phyloP scores from a whole-genome alignment of 2,113 vertebrate genomes.

The Lycocorax pyrrhopterus region DNA sequence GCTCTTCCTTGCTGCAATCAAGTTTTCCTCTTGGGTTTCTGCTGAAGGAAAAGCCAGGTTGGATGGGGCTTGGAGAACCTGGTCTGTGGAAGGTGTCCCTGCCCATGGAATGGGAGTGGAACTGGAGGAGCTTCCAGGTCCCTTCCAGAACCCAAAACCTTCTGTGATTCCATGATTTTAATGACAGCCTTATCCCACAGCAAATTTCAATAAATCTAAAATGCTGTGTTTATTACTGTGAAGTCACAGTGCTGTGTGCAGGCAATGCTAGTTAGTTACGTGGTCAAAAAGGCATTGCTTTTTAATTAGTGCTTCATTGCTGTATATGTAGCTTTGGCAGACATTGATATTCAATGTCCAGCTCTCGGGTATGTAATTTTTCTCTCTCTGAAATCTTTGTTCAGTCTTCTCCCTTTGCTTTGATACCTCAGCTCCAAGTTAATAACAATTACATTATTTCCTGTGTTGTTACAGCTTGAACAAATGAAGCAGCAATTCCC shows the following conservation, averaged over 20 bases:
- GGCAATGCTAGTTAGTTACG: fast-evolving
- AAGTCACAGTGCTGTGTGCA: background rate
- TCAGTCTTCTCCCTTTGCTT: background rate
- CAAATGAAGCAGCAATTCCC: background rate
- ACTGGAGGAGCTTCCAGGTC: background rate
- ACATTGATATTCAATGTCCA: background rate
- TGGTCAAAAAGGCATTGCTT: background rate
- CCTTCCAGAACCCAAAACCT: background rate
- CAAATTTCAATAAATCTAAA: fast-evolving
- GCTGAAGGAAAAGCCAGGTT: background rate
- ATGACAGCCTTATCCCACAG: background rate
- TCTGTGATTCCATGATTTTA: background rate
- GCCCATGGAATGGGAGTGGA: background rate
- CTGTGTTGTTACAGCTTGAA: background rate
- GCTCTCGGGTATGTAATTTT: background rate
- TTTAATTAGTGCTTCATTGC: background rate
- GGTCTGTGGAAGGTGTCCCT: background rate
- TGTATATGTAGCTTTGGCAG: background rate
- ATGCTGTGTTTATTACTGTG: background rate
- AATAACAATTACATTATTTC: background rate
- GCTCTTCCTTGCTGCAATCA: background rate
- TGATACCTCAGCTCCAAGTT: background rate
- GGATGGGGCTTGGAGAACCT: background rate
- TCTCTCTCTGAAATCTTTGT: background rate
- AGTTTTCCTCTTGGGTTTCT: too few relatives aligned